These are phyloP conservation scores for Phalacrocorax brasilianus DNA, from an alignment of 2,113 vertebrate genomes.

Conservation along the genomic window DNA sequence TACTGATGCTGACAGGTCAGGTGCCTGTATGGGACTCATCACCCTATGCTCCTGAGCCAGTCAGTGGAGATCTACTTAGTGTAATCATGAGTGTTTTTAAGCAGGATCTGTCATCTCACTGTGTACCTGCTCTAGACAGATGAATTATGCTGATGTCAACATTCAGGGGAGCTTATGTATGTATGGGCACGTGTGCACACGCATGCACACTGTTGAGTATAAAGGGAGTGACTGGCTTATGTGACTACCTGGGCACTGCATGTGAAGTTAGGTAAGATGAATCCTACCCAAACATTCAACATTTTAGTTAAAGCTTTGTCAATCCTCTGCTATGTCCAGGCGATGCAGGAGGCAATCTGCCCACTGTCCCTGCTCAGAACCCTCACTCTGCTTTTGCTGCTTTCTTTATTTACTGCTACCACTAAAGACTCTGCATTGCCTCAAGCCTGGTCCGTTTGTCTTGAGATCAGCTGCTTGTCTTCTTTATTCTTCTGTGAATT, in stretches of 20 bases:
- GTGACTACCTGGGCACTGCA: neutral
- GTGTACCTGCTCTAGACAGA: neutral
- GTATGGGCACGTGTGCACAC: neutral
- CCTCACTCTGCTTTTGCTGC: neutral
- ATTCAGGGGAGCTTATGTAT: no score
- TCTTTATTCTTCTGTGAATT: neutral
- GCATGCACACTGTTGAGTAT: no score
- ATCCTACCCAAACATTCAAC: neutral
- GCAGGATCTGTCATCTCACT: neutral
- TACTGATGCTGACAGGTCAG: neutral
- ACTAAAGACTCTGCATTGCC: neutral
- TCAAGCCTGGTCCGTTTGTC: neutral
- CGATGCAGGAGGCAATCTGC: neutral
- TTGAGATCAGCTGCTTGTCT: neutral
- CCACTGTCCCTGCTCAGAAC: neutral
- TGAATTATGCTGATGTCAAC: no score
- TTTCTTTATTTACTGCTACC: neutral
- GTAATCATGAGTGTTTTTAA: fast-evolving
- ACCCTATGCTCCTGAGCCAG: neutral
- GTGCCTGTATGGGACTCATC: fast-evolving
- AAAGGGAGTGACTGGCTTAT: neutral
- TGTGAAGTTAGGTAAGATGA: neutral
- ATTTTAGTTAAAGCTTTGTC: neutral
- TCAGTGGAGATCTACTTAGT: no score
- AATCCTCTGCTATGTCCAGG: neutral